Evolutionary conservation across 37 sponge, comb jelly and placozoan genomes (phyloP), one percentile per base, ranked within the genome.

Genomic region (Dysidea cf. avara): DNA sequence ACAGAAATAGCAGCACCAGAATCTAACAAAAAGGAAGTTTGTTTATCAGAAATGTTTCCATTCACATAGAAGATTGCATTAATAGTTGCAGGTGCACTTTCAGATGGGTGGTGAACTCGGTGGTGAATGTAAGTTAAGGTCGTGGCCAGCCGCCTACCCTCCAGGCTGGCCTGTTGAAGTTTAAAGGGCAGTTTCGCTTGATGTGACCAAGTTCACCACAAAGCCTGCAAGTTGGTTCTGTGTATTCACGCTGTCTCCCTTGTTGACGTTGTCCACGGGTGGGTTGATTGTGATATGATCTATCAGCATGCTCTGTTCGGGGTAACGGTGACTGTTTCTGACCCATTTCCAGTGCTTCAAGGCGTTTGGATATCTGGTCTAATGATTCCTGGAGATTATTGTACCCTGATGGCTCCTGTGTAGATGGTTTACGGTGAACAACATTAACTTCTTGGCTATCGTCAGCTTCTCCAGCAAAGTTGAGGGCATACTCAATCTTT

Each of bases 1-100:
- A 56, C 73, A 20, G 73, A 72, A 9, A 72, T 37, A 25, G 73
- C 60, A 34, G 73, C 73, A 21, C 73, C 73, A 34, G 73, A 57
- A 56, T 72, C 73, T 21, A 72, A 21, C 13, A 72, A 25, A 56
- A 72, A 38, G n/a, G 1, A 1, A 21, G 39, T 35, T 55, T 34
- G 38, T 35, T 16, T 56, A 36, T 56, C 2, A 24, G 37, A 56
- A 22, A 72, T 36, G 17, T 34, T 36, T 11, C 73, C 73, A n/a
- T 56, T 36, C n/a, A 56, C 59, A 28, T 56, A 25, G 16, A 72
- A 35, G 36, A 39, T n/a, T 30, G 52, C 52, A 46, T 55, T 72
- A 36, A 56, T 17, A 29, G 21, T 33, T 32, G 43, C 22, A 18
- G 37, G 40, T 29, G 40, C 16, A 24, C 6, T 36, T 20, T 26